Evolutionary conservation across 92 coral and sea anemone species (phyloP).

Genomic region (Diadumene lineata): DNA sequence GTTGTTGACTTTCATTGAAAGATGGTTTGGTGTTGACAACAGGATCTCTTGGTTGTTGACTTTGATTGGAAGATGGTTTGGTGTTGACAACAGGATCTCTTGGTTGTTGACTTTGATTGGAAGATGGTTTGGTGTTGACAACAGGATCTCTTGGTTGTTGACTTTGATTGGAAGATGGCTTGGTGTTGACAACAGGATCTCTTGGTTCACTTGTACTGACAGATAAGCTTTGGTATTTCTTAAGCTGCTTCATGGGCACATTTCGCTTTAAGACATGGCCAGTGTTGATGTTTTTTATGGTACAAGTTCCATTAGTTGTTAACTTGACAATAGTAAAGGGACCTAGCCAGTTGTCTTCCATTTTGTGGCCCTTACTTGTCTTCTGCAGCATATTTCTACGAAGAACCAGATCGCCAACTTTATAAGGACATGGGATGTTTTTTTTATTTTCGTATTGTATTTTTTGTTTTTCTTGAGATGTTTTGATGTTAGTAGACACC

Average conservation of each 20-base stretch:
- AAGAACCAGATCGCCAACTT: constrained; percentile 13
- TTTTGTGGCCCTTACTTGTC: constrained; percentile 28
- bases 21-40: no score
- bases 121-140: no score
- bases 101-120: no score
- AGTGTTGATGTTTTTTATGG: not conserved
- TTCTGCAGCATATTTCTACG: constrained; percentile 29
- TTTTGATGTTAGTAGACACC: constrained; percentile 33
- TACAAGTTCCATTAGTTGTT: constrained; percentile 11
- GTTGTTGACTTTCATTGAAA: no score
- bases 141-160: no score
- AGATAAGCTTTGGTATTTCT: no score
- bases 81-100: no score
- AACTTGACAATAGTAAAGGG: constrained; percentile 16
- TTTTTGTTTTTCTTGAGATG: constrained; percentile 64
- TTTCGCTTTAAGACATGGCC: not conserved
- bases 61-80: no score
- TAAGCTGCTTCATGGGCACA: constrained; percentile 22
- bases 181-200: no score
- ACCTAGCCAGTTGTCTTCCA: constrained; percentile 40
- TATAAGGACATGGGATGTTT: constrained; percentile 9
- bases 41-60: no score
- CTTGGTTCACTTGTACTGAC: no score
- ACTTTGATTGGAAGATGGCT: no score
- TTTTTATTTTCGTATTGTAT: constrained; percentile 39